A percentile compares a stretch with the other conserved stretches of the same genome.
phyloP scores from a whole-genome alignment of 2,797 vertebrate genomes.

The Diglossa cyanea region DNA sequence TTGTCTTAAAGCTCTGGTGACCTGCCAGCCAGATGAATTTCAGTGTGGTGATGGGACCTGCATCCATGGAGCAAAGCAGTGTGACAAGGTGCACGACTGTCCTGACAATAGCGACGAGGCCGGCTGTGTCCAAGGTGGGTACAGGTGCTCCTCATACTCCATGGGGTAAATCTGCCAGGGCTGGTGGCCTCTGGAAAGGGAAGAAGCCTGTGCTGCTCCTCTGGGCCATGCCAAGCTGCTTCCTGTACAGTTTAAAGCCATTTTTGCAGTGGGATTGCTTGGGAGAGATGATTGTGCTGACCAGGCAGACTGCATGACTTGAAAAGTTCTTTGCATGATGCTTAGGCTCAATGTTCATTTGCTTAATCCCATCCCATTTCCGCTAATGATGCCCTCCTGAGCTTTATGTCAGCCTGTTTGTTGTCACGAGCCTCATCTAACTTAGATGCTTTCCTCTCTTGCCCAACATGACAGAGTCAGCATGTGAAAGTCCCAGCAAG shows the following conservation, averaged over 20 bases:
- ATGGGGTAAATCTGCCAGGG: neutral
- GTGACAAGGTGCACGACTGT: slow-evolving; percentile 90
- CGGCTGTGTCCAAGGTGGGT: slow-evolving; percentile 88
- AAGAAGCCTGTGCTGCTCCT: neutral
- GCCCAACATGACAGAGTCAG: slow-evolving; percentile 81
- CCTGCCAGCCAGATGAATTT: slow-evolving; percentile 92
- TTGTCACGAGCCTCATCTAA: slow-evolving; percentile 50
- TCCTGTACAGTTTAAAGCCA: neutral
- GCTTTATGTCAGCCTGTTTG: slow-evolving; percentile 35
- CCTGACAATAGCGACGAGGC: slow-evolving; percentile 91
- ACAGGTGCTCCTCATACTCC: rapidly evolving
- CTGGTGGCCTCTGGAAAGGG: neutral
- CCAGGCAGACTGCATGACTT: neutral
- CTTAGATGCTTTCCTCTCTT: slow-evolving; percentile 71
- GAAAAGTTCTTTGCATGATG: neutral
- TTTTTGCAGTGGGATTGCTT: neutral
- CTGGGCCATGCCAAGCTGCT: neutral
- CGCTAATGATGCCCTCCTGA: slow-evolving; percentile 47
- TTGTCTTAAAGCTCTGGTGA: slow-evolving; percentile 79
- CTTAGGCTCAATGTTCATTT: slow-evolving; percentile 19
- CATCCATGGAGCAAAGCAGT: slow-evolving; percentile 90
- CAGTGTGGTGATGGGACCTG: slow-evolving; percentile 93
- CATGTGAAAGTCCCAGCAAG: slow-evolving; percentile 87
- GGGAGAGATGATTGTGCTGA: neutral
- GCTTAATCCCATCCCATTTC: slow-evolving; percentile 44